Percentiles rank a stretch among this genome's conserved stretches.
Conservation (phyloP, 2,113 vertebrate species). For the Ammodramus savannarum region DNA sequence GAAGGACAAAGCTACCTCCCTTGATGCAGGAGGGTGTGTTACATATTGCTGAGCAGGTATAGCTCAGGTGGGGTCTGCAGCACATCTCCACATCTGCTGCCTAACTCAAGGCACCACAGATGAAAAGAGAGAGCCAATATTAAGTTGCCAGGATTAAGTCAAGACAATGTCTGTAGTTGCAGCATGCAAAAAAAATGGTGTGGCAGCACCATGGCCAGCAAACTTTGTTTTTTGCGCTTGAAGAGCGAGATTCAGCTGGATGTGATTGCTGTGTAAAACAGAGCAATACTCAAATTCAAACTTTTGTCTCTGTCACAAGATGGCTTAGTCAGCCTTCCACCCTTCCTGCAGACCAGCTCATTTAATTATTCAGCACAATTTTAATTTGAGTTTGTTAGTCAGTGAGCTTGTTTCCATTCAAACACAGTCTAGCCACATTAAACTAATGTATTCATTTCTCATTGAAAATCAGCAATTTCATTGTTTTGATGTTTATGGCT, state of each 20-base stretch:
- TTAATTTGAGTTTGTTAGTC: slow-evolving; percentile 13
- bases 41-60: background rate
- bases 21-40: background rate
- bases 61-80: background rate
- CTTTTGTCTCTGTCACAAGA: background rate
- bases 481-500: slow-evolving; percentile 3
- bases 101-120: background rate
- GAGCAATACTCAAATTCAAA: background rate
- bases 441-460: background rate
- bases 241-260: background rate
- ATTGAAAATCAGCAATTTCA: background rate
- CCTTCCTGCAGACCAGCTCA: background rate
- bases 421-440: slow-evolving; percentile 6
- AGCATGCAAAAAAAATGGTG: background rate
- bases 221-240: background rate
- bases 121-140: background rate
- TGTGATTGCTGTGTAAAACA: background rate
- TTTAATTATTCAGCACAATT: slow-evolving; percentile 9
- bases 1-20: background rate
- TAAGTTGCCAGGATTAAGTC: background rate
- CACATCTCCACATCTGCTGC: rapidly evolving
- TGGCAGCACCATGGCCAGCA: background rate
- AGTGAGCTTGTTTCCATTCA: slow-evolving; percentile 17
- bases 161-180: background rate
- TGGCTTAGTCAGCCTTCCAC: background rate